These are phyloP conservation scores for Anisognathus igniventris DNA, from an alignment of 2,797 vertebrate species.

Conservation along the genomic window DNA sequence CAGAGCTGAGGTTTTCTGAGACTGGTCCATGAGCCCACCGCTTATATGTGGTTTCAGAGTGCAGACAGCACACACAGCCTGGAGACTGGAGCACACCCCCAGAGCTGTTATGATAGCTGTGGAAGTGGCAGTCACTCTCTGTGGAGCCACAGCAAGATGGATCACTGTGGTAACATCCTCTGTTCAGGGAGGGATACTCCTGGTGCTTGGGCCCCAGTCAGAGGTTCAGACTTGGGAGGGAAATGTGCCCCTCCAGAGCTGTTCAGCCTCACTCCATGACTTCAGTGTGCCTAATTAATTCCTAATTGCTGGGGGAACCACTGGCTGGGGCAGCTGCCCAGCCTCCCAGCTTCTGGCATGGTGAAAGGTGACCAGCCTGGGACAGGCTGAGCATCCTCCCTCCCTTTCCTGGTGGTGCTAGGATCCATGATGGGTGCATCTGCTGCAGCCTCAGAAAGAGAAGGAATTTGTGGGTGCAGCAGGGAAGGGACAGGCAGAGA, in stretches of 20 bases:
- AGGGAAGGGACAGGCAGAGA: neutral
- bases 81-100: neutral
- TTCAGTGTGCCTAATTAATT: neutral
- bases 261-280: neutral
- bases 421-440: neutral
- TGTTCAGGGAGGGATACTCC: neutral
- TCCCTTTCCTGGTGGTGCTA: neutral
- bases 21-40: neutral
- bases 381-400: neutral
- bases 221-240: neutral
- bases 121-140: neutral
- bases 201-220: neutral
- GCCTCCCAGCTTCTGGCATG: neutral
- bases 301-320: neutral
- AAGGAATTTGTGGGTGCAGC: neutral
- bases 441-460: neutral
- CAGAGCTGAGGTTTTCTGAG: conserved; percentile 8
- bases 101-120: neutral
- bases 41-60: conserved; percentile 19
- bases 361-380: neutral
- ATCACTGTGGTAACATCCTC: neutral
- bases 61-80: neutral
- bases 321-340: neutral
- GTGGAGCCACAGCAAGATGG: neutral
- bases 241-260: neutral